Evolutionary conservation across 2,113 vertebrate species (phyloP).

Genomic region (Platanista minor): DNA sequence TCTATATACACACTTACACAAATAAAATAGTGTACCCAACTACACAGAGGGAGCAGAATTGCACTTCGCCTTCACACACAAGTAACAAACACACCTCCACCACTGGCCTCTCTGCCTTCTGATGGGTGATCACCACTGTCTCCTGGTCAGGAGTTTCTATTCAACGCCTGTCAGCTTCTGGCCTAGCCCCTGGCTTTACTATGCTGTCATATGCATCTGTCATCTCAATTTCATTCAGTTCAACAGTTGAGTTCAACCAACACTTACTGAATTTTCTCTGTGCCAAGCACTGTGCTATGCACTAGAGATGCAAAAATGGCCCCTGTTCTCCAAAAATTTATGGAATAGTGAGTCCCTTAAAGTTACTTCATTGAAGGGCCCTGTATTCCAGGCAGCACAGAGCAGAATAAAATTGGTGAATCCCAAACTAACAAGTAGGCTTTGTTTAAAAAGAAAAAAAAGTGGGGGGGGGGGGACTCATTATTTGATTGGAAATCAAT

Average conservation of each 20-base stretch:
- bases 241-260: neutral
- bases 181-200: neutral
- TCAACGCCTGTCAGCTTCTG: fast-evolving
- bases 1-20: neutral
- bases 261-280: neutral
- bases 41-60: neutral
- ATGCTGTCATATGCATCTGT: neutral
- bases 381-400: neutral
- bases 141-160: too few species aligned
- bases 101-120: too few species aligned
- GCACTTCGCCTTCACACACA: neutral
- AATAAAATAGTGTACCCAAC: neutral
- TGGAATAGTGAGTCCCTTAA: neutral
- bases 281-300: neutral
- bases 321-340: neutral
- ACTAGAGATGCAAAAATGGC: neutral
- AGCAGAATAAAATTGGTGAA: neutral
- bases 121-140: fast-evolving
- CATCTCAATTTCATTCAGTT: neutral
- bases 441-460: neutral
- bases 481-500: neutral
- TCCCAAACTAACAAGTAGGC: neutral
- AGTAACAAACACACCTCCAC: neutral
- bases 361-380: neutral
- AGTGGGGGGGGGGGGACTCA: fast-evolving